These are phyloP conservation scores for Chrysaora quinquecirrha DNA, from an alignment of 30 jellyfish, hydroid and myxozoan species.

Conservation along the genomic window DNA sequence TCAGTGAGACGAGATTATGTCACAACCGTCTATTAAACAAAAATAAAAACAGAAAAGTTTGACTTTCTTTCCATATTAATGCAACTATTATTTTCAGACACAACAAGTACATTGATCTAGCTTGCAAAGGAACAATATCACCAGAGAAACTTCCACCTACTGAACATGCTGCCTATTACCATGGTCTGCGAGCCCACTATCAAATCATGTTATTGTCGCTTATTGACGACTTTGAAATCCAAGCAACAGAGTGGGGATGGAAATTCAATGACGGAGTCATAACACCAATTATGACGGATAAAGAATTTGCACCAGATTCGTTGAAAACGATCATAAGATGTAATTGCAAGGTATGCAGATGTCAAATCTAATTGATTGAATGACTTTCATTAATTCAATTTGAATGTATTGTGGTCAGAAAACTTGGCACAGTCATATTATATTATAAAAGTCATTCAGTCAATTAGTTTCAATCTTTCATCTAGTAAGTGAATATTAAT, in stretches of 20 bases:
- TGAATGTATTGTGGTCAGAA: too few species aligned
- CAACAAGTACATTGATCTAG: conserved; percentile 7
- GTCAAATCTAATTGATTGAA: too few species aligned
- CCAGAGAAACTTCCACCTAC: conserved; percentile 41
- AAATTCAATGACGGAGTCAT: conserved; percentile 23
- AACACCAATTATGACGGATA: conserved; percentile 46
- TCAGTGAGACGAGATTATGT: too few species aligned
- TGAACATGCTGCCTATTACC: conserved; percentile 11
- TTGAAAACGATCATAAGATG: conserved; percentile 30
- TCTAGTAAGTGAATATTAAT: background rate
- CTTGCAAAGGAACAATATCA: conserved; percentile 17
- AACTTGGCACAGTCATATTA: too few species aligned
- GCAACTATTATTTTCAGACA: background rate
- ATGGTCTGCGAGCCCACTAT: conserved; percentile 15
- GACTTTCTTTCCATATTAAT: too few species aligned
- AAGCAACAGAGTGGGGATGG: conserved; percentile 60
- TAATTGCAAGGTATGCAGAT: conserved; percentile 26
- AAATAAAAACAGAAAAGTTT: too few species aligned
- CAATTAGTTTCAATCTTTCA: background rate
- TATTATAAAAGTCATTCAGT: too few species aligned
- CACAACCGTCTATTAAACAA: too few species aligned
- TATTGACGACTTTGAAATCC: conserved; percentile 16
- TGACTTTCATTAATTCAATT: too few species aligned
- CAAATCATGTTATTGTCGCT: background rate
- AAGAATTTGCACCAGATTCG: conserved; percentile 41